Conservation (phyloP, 2,888 invertebrate genomes). For the Trypoxylon attenuatum region DNA sequence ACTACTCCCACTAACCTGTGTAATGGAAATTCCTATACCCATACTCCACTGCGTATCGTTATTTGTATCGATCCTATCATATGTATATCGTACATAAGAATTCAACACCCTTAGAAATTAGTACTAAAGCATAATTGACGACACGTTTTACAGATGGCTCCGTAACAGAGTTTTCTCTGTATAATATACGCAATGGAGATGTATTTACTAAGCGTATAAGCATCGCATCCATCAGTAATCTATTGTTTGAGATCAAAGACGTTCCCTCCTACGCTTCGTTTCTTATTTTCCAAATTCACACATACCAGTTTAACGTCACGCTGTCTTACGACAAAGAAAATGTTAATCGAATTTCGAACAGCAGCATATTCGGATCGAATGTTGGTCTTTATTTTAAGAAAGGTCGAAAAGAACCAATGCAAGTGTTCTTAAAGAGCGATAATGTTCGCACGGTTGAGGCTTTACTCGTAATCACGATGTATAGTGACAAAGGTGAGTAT, state of each 20-base stretch:
- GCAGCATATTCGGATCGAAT: constrained; percentile 78
- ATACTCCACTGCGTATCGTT: background rate
- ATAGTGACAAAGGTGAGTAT: constrained; percentile 75
- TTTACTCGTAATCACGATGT: constrained; percentile 77
- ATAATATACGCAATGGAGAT: constrained; percentile 53
- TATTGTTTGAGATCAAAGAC: constrained; percentile 74
- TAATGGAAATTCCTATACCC: background rate
- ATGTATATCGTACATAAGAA: too few species aligned
- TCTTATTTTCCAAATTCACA: constrained; percentile 81
- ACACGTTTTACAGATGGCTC: constrained; percentile 43
- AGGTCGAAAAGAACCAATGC: constrained; percentile 48
- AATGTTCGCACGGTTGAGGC: constrained; percentile 70
- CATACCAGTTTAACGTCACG: constrained; percentile 77
- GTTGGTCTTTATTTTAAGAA: constrained; percentile 77
- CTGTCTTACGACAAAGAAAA: constrained; percentile 75
- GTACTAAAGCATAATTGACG: constrained; percentile 2
- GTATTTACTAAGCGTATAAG: constrained; percentile 58
- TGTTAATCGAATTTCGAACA: constrained; percentile 53
- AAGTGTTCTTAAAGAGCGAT: constrained; percentile 75
- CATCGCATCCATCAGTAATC: constrained; percentile 52
- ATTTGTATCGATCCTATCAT: too few species aligned
- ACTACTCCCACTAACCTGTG: background rate
- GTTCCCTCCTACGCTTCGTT: constrained; percentile 76
- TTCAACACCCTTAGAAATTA: too few species aligned
- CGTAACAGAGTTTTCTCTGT: too few species aligned